Conservation (phyloP, 2,797 vertebrate species). For the Coreius guichenoti region DNA sequence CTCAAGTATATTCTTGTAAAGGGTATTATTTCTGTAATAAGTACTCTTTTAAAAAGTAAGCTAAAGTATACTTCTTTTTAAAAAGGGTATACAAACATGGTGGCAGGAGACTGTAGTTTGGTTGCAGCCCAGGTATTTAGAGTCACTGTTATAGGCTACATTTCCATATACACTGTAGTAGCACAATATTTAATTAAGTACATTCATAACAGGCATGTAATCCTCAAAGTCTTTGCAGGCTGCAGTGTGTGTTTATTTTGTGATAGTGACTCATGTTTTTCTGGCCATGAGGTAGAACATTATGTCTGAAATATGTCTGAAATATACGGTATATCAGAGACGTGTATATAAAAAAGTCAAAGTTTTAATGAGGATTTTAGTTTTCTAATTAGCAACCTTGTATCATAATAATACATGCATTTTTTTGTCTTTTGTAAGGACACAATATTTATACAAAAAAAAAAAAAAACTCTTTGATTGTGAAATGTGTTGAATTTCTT, state of each 20-base stretch:
- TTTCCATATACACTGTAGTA: background rate
- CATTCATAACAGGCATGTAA: background rate
- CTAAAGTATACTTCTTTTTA: background rate
- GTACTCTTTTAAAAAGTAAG: background rate
- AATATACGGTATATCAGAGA: background rate
- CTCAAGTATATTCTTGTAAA: background rate
- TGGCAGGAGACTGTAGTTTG: background rate
- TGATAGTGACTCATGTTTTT: background rate
- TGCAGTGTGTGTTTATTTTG: background rate
- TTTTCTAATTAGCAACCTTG: background rate
- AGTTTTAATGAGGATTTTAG: background rate
- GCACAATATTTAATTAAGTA: background rate
- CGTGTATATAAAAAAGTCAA: background rate
- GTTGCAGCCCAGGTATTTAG: background rate
- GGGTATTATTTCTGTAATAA: background rate
- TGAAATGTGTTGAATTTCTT: background rate
- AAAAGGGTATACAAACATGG: background rate
- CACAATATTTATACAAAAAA: background rate
- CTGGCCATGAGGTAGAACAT: background rate
- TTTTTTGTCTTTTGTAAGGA: background rate
- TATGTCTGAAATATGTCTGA: background rate
- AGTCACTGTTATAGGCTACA: background rate
- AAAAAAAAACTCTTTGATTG: background rate
- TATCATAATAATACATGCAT: background rate
- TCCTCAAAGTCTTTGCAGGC: background rate